These are phyloP conservation scores for Chaenodraco wilsoni DNA, from an alignment of 2,797 vertebrate species.

Conservation along the genomic window DNA sequence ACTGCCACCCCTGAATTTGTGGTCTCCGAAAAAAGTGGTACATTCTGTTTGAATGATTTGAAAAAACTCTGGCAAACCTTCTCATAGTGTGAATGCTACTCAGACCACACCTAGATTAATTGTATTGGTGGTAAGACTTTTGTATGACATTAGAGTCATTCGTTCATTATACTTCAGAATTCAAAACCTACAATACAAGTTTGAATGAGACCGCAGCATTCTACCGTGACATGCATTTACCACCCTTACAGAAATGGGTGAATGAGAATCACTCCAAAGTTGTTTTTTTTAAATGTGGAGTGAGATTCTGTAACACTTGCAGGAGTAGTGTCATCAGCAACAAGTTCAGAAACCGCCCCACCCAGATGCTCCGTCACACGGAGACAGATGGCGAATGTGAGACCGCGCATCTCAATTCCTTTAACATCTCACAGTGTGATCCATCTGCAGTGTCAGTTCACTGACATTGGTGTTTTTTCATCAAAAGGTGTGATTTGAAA, in stretches of 20 bases:
- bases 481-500: conserved; percentile 34
- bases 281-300: not conserved
- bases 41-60: not conserved
- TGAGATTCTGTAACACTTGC: conserved; percentile 31
- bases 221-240: not conserved
- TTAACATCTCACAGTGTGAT: conserved; percentile 60
- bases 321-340: conserved; percentile 39
- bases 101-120: not conserved
- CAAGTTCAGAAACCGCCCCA: conserved; percentile 47
- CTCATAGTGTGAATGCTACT: not conserved
- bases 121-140: not conserved
- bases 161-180: not conserved
- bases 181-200: conserved; percentile 5
- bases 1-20: conserved; percentile 19
- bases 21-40: conserved; percentile 12
- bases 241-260: not conserved
- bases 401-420: conserved; percentile 64
- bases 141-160: not conserved
- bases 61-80: not conserved
- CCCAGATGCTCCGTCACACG: conserved; percentile 61
- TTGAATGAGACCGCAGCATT: not conserved
- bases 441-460: conserved; percentile 68
- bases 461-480: conserved; percentile 47
- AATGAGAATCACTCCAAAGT: not conserved
- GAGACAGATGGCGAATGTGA: conserved; percentile 72